Evolutionary conservation across 37 sponge, comb jelly and placozoan genomes (phyloP), one percentile per base, ranked within the genome.

Genomic region (Sycon ciliatum): DNA sequence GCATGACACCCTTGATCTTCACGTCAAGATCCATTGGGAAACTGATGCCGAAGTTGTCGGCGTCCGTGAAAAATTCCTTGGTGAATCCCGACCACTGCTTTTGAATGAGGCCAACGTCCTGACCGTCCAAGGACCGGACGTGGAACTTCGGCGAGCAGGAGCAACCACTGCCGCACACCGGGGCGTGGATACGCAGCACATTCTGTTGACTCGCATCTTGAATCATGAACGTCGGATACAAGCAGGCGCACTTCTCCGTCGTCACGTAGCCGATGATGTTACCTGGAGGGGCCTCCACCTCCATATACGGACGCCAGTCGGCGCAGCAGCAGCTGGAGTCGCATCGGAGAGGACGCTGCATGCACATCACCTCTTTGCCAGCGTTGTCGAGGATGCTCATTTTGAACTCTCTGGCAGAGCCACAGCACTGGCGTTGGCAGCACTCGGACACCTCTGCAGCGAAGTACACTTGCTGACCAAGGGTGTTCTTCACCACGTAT

Each of bases 401-500:
- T 71, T 64, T 46, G 70, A 92, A 92, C 4, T 80, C 79, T 4
- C 93, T 80, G 36, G 55, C 54, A 7, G 89, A 79, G 18, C 89
- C 89, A 77, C 89, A 88, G 61, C 76, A 92, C 73, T 92, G 93
- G 0, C 87, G 77, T 5, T 57, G 28, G 63, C 73, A 83, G 36
- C 88, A 87, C 54, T 83, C 73, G 49, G 13, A 18, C 13, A 18
- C 68, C 75, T 93, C 95, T 38, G 82, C 77, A 56, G 95, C 95
- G 84, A 93, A 93, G 74, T 93, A 93, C 36, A 93, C 79, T 32
- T 89, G 85, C 75, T 93, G 95, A 61, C 95, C 95, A 28, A 93
- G 78, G 32, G 87, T 74, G 71, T 93, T 93, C 39, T 93, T 77
- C 57, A 93, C 56, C 26, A 74, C 73, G 67, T 93, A 93, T 35